Conservation (phyloP, 1,140 invertebrate species). For the Tribolium madens region DNA sequence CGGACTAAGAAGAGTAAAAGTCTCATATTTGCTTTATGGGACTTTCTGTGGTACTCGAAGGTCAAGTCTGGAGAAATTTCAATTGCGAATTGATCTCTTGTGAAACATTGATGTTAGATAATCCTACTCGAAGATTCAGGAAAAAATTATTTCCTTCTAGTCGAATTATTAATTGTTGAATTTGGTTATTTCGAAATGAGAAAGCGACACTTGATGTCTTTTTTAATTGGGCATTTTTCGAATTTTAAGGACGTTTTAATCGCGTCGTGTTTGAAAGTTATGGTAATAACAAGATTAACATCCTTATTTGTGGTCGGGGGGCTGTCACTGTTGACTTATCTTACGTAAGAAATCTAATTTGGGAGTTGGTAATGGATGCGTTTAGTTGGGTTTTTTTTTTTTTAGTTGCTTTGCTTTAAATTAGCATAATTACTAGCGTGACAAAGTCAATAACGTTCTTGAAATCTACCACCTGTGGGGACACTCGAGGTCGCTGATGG, state of each 20-base stretch:
- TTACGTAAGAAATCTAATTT: conserved; percentile 2
- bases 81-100: conserved; percentile 11
- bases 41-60: neutral
- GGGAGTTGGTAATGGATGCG: conserved; percentile 16
- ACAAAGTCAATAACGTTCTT: conserved; percentile 31
- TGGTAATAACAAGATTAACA: conserved; percentile 13
- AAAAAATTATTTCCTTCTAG: conserved; percentile 4
- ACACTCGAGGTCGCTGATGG: neutral
- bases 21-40: neutral
- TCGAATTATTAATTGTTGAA: conserved; percentile 26
- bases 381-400: neutral
- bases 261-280: conserved; percentile 5
- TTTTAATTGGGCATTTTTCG: neutral
- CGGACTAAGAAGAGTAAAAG: too few relatives aligned
- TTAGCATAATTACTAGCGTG: conserved; percentile 22
- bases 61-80: conserved; percentile 33
- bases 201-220: neutral
- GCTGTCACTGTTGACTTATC: conserved; percentile 13
- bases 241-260: conserved; percentile 21
- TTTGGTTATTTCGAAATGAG: conserved; percentile 4
- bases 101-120: neutral
- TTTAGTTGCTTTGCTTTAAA: conserved; percentile 1
- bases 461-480: neutral
- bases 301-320: conserved; percentile 21
- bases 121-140: neutral